Evolutionary conservation across 2,113 vertebrate species (phyloP).

Genomic region (Syngnathoides biaculeatus): DNA sequence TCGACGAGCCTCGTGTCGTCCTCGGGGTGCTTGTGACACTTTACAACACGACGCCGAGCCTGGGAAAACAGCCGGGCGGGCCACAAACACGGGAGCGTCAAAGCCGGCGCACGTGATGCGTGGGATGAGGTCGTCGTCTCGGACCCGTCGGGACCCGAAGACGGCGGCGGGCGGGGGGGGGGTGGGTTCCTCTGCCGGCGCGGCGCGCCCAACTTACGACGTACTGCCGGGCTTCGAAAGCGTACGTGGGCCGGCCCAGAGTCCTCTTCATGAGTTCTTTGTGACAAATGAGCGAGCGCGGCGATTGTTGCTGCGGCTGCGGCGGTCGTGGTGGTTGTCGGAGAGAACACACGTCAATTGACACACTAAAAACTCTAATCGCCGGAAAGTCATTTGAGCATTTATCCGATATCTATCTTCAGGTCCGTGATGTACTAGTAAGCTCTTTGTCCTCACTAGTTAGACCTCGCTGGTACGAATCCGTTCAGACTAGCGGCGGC

Average conservation of each 20-base stretch:
- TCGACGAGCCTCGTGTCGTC: constrained; percentile 8
- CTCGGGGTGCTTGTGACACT: constrained; percentile 64
- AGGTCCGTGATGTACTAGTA: background rate
- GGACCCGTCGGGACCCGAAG: constrained; percentile 72
- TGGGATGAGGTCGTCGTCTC: constrained; percentile 64
- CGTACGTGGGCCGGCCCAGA: constrained; percentile 91
- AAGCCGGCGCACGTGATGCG: constrained; percentile 74
- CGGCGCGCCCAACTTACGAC: constrained; percentile 84
- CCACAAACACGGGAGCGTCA: constrained; percentile 58
- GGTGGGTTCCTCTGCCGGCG: background rate
- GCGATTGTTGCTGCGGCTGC: constrained; percentile 76
- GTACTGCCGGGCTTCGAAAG: constrained; percentile 94
- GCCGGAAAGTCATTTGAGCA: background rate
- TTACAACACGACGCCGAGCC: constrained; percentile 64
- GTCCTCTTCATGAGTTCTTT: constrained; percentile 99
- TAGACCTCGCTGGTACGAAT: background rate
- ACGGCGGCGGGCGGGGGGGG: constrained; percentile 76
- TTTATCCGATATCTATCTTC: background rate
- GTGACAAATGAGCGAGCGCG: constrained; percentile 88
- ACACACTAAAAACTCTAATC: background rate
- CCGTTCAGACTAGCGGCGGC: no score
- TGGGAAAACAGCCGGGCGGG: constrained; percentile 36
- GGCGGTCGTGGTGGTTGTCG: constrained; percentile 51
- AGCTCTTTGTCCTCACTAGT: background rate
- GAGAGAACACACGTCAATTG: constrained; percentile 74